These are phyloP conservation scores for Phthorimaea operculella DNA, from an alignment of 1,140 invertebrate genomes.

Conservation along the genomic window DNA sequence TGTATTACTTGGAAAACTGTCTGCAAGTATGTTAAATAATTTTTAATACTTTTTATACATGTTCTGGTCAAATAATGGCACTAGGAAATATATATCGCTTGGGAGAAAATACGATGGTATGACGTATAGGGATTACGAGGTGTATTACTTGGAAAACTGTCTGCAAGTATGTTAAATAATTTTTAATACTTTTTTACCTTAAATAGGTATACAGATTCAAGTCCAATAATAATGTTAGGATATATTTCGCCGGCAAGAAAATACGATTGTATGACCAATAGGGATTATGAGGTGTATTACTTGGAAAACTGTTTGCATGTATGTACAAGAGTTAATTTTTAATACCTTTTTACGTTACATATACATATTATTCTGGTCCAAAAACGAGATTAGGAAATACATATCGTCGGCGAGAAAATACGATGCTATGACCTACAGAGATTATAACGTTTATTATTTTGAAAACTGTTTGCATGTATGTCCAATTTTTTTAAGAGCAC, in stretches of 20 bases:
- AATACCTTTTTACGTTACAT: too few relatives aligned
- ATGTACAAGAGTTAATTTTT: too few relatives aligned
- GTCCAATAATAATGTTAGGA: conserved; percentile 29
- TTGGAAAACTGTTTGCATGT: conserved; percentile 16
- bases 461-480: conserved; percentile 15
- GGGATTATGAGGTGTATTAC: conserved; percentile 34
- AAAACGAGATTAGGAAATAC: conserved; percentile 27
- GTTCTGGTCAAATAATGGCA: conserved; percentile 34
- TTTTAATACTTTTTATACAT: too few relatives aligned
- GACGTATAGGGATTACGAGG: conserved; percentile 37
- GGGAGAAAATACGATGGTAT: conserved; percentile 38
- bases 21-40: too few relatives aligned
- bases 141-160: conserved; percentile 24
- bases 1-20: too few relatives aligned
- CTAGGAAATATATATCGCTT: conserved; percentile 34
- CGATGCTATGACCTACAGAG: too few relatives aligned
- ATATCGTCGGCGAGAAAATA: conserved; percentile 36
- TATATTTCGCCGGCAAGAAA: conserved; percentile 38
- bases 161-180: neutral
- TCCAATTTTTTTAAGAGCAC: too few relatives aligned
- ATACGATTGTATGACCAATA: conserved; percentile 36
- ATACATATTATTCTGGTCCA: conserved; percentile 43
- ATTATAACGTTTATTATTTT: conserved; percentile 33
- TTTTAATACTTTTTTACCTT: too few relatives aligned
- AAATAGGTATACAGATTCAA: too few relatives aligned